Evolutionary conservation across 2,888 invertebrate species (phyloP).

Genomic region (Drosophila mercatorum): DNA sequence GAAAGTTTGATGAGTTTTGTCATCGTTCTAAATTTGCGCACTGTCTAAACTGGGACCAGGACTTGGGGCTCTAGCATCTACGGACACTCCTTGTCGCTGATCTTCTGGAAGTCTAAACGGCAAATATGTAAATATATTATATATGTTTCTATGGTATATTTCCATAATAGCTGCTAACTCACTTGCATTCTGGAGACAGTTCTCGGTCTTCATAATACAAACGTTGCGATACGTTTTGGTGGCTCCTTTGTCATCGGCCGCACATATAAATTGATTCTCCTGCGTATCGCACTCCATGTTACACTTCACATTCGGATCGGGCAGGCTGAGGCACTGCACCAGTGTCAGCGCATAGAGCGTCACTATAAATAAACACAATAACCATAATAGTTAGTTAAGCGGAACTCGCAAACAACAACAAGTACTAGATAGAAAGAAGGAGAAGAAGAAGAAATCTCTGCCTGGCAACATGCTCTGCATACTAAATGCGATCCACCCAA

Average conservation of each 20-base stretch:
- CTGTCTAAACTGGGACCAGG: constrained; percentile 40
- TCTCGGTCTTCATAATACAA: constrained; percentile 84
- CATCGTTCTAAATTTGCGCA: constrained; percentile 45
- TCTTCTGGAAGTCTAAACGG: constrained; percentile 83
- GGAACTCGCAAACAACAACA: constrained; percentile 14
- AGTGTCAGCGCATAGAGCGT: constrained; percentile 75
- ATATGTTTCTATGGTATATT: too few relatives aligned
- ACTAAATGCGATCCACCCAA: constrained; percentile 48
- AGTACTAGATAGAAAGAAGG: background rate
- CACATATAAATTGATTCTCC: constrained; percentile 78
- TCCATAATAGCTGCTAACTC: constrained; percentile 29
- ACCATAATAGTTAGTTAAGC: constrained; percentile 41
- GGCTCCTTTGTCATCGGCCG: constrained; percentile 83
- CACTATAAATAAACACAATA: constrained; percentile 67
- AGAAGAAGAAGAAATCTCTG: constrained; percentile 8
- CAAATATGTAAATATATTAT: background rate
- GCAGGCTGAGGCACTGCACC: constrained; percentile 79
- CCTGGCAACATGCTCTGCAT: constrained; percentile 51
- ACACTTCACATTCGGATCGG: constrained; percentile 82
- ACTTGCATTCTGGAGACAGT: constrained; percentile 80
- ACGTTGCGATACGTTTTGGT: constrained; percentile 83
- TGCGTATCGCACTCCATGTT: constrained; percentile 82
- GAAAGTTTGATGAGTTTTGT: constrained; percentile 41
- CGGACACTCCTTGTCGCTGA: constrained; percentile 83
- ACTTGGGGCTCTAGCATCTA: constrained; percentile 73